Evolutionary conservation across 2,113 vertebrate species (phyloP), one percentile per base, ranked within the genome.

Genomic region (Pachyramphus minor): DNA sequence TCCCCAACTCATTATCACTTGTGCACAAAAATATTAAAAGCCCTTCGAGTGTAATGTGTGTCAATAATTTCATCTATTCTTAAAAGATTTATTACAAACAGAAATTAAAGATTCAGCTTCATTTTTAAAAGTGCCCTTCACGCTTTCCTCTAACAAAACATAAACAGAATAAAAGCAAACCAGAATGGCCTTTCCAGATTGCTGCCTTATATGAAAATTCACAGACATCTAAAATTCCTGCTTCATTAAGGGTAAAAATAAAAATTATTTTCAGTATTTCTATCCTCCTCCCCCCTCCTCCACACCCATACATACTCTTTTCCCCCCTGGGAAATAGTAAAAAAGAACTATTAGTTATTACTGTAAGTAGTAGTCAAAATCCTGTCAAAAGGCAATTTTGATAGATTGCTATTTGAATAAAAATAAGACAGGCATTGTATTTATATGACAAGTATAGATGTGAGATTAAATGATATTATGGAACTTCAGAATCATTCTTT

Each of bases 11-110:
- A 96, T 97, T 97, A 93, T 94, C 89, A 95, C 95, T 89, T 96
- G 90, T 42, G 66, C 72, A 22, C 93, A 97, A 96, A 98, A 88
- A 87, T 67, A 93, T 93, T 96, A 97, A 83, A 96, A 97, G 88
- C 79, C 74, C 66, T 93, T 93, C 94, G 85, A 97, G 90, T 89
- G 71, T 44, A 52, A 81, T 23, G 24, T 74, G 67, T 93, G 95
- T 88, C 95, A 96, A 62, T 60, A 84, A 62, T 39, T 67, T 64
- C 14, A 62, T 56, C 21, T 82, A 37, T 90, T 90, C 50, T 42
- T 71, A 71, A 91, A 87, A 56, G 53, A 42, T 62, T 82, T 89
- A 86, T 84, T 53, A 50, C 31, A 47, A 78, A 67, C 3, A 55
- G n/a, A 59, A 97, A 58, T 72, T 79, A 90, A 86, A 67, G 11